A percentile compares a stretch with the other conserved stretches of the same genome.
phyloP scores from a whole-genome alignment of 2,113 vertebrate genomes.

The Alligator sinensis region DNA sequence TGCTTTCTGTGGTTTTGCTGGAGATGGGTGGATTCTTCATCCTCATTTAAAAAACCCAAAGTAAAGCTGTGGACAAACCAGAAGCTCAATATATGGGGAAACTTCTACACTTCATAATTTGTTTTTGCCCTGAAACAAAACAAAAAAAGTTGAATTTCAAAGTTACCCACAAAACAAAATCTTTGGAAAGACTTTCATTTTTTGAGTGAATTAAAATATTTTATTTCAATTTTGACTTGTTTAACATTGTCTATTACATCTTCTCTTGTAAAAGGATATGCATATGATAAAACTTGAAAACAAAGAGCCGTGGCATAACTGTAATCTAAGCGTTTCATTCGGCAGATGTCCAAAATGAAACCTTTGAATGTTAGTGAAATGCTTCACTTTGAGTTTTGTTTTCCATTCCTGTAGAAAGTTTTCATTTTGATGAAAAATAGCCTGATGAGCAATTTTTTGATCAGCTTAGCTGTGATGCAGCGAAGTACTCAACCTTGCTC shows the following conservation, averaged over 20 bases:
- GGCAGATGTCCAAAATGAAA: not conserved
- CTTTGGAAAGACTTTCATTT: not conserved
- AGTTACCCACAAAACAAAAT: not conserved
- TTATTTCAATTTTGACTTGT: not conserved
- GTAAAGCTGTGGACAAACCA: not conserved
- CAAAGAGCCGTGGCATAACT: not conserved
- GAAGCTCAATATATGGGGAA: not conserved
- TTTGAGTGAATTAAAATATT: not conserved
- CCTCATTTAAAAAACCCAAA: not conserved
- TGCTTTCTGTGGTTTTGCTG: rapidly evolving
- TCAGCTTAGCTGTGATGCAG: not conserved
- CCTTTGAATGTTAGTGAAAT: not conserved
- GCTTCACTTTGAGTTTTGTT: constrained; percentile 22
- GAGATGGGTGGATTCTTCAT: not conserved
- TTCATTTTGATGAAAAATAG: not conserved
- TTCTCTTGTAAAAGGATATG: not conserved
- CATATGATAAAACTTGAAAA: not conserved
- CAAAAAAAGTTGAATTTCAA: not conserved
- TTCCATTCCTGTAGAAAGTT: not conserved
- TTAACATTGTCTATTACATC: not conserved
- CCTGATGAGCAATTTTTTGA: not conserved
- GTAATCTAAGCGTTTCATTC: not conserved
- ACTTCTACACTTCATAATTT: not conserved
- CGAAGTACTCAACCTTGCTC: not conserved
- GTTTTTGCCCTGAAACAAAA: not conserved